Conservation (phyloP, 2,888 invertebrate species). For the Brachyopa scutellaris region DNA sequence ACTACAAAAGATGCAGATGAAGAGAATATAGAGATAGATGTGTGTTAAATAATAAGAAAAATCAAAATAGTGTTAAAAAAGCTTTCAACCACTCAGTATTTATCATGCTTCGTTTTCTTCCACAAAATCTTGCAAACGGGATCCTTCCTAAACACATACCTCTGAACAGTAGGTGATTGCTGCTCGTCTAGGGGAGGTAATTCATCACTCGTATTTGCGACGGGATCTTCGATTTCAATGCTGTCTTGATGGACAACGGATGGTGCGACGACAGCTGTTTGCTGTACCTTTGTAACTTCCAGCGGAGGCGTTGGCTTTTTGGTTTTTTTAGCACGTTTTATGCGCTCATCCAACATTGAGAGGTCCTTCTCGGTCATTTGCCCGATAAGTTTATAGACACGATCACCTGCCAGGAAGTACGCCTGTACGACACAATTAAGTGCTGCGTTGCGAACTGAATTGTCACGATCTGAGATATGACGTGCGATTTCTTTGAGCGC, state of each 20-base stretch:
- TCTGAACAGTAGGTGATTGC: slow-evolving; percentile 74
- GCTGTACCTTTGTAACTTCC: slow-evolving; percentile 81
- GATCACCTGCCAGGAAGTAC: slow-evolving; percentile 95
- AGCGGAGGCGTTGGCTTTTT: slow-evolving; percentile 80
- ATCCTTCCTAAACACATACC: slow-evolving; percentile 30
- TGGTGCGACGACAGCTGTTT: slow-evolving; percentile 76
- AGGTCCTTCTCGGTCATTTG: slow-evolving; percentile 97
- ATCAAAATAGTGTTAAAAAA: slow-evolving; percentile 70
- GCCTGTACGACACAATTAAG: slow-evolving; percentile 96
- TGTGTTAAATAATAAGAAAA: slow-evolving; percentile 67
- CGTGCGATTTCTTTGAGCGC: slow-evolving; percentile 93
- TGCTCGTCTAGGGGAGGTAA: slow-evolving; percentile 79
- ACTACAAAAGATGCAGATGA: slow-evolving; percentile 74
- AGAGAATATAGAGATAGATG: slow-evolving; percentile 74
- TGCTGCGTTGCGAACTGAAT: slow-evolving; percentile 96
- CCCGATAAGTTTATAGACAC: slow-evolving; percentile 93
- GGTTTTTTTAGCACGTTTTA: slow-evolving; percentile 92
- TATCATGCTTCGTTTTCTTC: slow-evolving; percentile 53
- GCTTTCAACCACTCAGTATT: slow-evolving; percentile 57
- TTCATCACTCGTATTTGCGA: slow-evolving; percentile 80
- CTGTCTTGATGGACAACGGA: slow-evolving; percentile 80
- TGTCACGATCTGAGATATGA: slow-evolving; percentile 98
- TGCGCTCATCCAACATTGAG: slow-evolving; percentile 96
- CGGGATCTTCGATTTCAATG: slow-evolving; percentile 81
- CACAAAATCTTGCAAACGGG: background rate